These are phyloP conservation scores for Drosophila gaucha DNA, from an alignment of 2,888 invertebrate species.

Conservation along the genomic window DNA sequence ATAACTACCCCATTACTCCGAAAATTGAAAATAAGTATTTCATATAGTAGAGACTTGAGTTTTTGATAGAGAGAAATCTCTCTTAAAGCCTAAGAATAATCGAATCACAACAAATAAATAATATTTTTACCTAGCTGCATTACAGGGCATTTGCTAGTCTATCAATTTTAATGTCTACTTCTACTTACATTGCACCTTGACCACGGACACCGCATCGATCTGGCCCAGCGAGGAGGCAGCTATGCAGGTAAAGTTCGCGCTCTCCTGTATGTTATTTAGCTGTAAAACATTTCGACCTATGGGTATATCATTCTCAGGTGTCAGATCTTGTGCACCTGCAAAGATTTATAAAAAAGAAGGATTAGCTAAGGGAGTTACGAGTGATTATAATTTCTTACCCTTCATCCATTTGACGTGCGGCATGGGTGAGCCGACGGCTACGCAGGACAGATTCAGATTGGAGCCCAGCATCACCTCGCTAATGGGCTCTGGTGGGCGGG, in stretches of 20 bases:
- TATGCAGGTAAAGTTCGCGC: constrained; percentile 98
- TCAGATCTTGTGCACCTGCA: constrained; percentile 90
- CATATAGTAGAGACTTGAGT: too few relatives aligned
- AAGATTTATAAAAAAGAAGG: not conserved
- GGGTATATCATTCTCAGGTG: constrained; percentile 94
- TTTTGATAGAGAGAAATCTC: too few relatives aligned
- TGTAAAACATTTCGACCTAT: constrained; percentile 94
- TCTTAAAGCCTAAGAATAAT: too few relatives aligned
- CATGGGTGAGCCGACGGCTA: constrained; percentile 99
- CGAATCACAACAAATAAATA: too few relatives aligned
- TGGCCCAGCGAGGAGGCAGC: constrained; percentile 97
- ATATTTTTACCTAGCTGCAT: too few relatives aligned
- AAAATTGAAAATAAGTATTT: too few relatives aligned
- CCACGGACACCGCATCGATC: constrained; percentile 94
- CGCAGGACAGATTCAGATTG: constrained; percentile 96
- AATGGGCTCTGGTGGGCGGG: constrained; percentile 93
- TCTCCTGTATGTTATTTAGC: constrained; percentile 94
- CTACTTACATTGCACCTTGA: constrained; percentile 97
- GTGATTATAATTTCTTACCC: constrained; percentile 85
- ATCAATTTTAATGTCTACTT: not conserved
- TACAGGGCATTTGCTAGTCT: not conserved
- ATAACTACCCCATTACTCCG: too few relatives aligned
- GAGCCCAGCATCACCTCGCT: constrained; percentile 97
- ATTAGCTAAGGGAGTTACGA: not conserved
- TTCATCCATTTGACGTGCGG: constrained; percentile 97